Percentiles rank a stretch among this genome's conserved stretches.
These are phyloP conservation scores for Fragum fragum DNA, from an alignment of 2,888 invertebrate species.

Conservation along the genomic window DNA sequence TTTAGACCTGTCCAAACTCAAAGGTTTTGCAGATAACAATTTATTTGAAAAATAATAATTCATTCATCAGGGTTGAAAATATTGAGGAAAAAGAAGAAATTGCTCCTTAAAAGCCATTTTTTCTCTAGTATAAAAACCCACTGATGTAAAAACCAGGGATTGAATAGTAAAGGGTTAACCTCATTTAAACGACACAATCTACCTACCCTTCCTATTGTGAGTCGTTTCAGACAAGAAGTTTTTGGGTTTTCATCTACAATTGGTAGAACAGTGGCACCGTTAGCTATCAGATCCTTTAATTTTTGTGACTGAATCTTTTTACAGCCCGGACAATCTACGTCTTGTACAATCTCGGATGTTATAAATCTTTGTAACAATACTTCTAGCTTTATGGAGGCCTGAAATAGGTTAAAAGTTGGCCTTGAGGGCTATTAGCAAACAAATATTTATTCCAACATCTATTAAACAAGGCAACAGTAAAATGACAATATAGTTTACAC, in stretches of 20 bases:
- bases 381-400: constrained; percentile 89
- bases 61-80: too few species aligned
- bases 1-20: too few species aligned
- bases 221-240: constrained; percentile 91
- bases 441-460: too few species aligned
- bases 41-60: too few species aligned
- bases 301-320: constrained; percentile 60
- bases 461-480: too few species aligned
- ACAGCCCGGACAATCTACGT: constrained; percentile 94
- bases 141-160: too few species aligned
- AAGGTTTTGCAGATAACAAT: too few species aligned
- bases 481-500: too few species aligned
- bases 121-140: neutral
- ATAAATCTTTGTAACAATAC: constrained; percentile 93
- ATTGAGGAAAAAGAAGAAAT: neutral
- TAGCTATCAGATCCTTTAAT: constrained; percentile 26
- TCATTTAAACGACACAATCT: neutral
- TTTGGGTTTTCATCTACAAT: constrained; percentile 81
- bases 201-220: constrained; percentile 92
- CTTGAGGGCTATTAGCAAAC: too few species aligned
- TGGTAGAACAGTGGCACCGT: neutral
- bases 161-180: neutral
- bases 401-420: constrained; percentile 29
- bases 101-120: neutral
- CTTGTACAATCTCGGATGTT: constrained; percentile 94